phyloP scores from a whole-genome alignment of 2,888 invertebrate species.

The Petrophora chlorosata region DNA sequence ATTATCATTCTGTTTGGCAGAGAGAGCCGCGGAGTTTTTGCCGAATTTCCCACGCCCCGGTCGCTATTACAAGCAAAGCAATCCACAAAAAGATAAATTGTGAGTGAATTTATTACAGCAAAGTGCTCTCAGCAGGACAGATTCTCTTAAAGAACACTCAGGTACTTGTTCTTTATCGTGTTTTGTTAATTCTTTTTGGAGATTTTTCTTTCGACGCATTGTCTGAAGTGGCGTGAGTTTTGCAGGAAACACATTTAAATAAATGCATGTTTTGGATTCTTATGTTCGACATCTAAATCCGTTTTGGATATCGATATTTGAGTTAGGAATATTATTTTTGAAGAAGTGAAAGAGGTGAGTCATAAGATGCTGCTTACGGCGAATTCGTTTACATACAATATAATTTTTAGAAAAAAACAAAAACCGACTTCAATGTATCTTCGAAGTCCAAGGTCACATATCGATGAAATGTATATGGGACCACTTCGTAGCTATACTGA shows the following conservation, averaged over 20 bases:
- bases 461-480: too few relatives aligned
- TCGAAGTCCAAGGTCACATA: too few relatives aligned
- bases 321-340: too few relatives aligned
- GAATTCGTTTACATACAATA: too few relatives aligned
- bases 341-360: too few relatives aligned
- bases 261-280: slow-evolving; percentile 7
- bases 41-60: slow-evolving; percentile 57
- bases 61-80: slow-evolving; percentile 63
- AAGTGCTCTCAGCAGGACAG: slow-evolving; percentile 74
- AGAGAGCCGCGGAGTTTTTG: slow-evolving; percentile 62
- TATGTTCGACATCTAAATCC: too few relatives aligned
- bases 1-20: slow-evolving; percentile 13
- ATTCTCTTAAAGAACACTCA: slow-evolving; percentile 65
- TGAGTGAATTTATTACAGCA: slow-evolving; percentile 69
- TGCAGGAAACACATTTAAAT: slow-evolving; percentile 3
- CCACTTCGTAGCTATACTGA: too few relatives aligned
- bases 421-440: too few relatives aligned
- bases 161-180: slow-evolving; percentile 61
- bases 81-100: slow-evolving; percentile 75
- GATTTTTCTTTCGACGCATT: slow-evolving; percentile 19
- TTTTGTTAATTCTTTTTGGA: slow-evolving; percentile 57
- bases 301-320: too few relatives aligned
- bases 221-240: slow-evolving; percentile 17
- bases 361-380: too few relatives aligned
- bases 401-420: too few relatives aligned